Evolutionary conservation across 2,888 invertebrate species (phyloP), one percentile per base, ranked within the genome.

Genomic region (Baccha elongata): DNA sequence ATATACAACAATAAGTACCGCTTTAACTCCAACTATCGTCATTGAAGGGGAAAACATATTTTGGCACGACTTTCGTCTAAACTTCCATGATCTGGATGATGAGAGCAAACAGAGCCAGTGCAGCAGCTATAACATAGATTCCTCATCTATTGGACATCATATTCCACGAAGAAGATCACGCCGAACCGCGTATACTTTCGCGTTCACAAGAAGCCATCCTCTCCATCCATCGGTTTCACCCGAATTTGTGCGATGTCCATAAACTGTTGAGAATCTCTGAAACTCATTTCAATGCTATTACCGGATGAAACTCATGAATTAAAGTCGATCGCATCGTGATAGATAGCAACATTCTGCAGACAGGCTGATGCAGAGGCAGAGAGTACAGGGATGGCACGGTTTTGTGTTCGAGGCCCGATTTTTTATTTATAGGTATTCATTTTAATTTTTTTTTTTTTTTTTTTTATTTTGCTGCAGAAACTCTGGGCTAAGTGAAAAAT

Each of bases 271-370:
- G 53, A 37, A 65, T 68, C 68, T 42, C 40, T 42, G 26, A 55
- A 73, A 67, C 81, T 76, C 76, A 83, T 83, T 83, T 76, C 72
- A 76, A 76, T 83, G 81, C 76, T 76, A 83, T 83, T 83, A 83
- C 72, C 67, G 81, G 53, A 58, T 71, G 81, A 64, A 83, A 55
- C 81, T 83, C 81, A 83, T 83, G 81, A 83, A 83, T 83, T 83
- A 76, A 83, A 83, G 71, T 83, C 81, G 81, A 83, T 83, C 81
- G 81, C 71, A 72, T 83, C 81, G 81, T 83, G 81, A 76, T 72
- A 83, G 81, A 81, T 81, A 75, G 71, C 35, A 78, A 55, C 48
- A 55, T 67, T 76, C 64, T 62, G 55, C 73, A 60, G 65, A 64
- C 53, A 29, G 37, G 37, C 71, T 21, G n/a, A n/a, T n/a, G 29